Evolutionary conservation across 2,888 invertebrate genomes (phyloP), one percentile per base, ranked within the genome.

Genomic region (Campaea margaritaria): DNA sequence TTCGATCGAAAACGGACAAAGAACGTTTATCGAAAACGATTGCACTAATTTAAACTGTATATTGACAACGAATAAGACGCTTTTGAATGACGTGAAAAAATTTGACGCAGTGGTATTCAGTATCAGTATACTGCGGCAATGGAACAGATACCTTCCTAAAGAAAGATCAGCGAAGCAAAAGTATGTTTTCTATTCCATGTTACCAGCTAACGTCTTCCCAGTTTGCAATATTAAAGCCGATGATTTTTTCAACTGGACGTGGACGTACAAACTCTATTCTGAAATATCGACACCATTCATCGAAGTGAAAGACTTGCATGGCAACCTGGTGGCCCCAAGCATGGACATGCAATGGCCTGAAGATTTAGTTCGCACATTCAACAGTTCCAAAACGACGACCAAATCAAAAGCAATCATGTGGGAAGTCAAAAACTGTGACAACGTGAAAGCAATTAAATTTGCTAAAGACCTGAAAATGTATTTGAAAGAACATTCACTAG

Each of bases 221-320:
- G 68, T 88, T 21, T 92, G 91, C 64, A 75, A 81, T 31, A 5
- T 73, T 0, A 65, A 65, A 9, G 72, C 80, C 0, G 84, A 92
- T 41, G 68, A 78, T 21, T 91, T 76, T 55, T 91, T 92, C 58
- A 92, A 93, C 59, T 91, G 88, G 86, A 92, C 92, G 0, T 92
- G 91, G 90, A 81, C 85, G 1, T 93, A 91, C 47, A 91, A 86
- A 74, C 67, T 87, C 0, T 74, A 79, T 64, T 89, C 91, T 0
- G 89, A 93, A 61, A 84, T 91, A 16, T 72, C 81, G 0, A 83
- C 75, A 54, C 86, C 89, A 2, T 91, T 85, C 53, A 80, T 93
- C 28, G 83, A 84, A 73, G 85, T 92, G 0, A 82, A 51, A 42
- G 82, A 90, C 62, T 47, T 72, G 2, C 57, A 67, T 15, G 83